Percentiles rank a stretch among this genome's conserved stretches.
phyloP scores from a whole-genome alignment of 2,797 vertebrate species.

The Tapirus indicus region DNA sequence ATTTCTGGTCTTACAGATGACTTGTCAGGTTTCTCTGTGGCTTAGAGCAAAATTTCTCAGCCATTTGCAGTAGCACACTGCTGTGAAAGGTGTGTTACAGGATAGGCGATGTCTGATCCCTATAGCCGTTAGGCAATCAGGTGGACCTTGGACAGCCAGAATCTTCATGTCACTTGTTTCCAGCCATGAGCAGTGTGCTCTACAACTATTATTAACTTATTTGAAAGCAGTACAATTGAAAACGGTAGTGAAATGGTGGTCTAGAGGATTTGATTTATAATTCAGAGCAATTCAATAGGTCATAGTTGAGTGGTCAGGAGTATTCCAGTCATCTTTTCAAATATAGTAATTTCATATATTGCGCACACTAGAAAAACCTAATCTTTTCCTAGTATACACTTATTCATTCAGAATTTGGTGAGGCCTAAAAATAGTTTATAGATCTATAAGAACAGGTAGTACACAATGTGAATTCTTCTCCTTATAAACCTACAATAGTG shows the following conservation, averaged over 20 bases:
- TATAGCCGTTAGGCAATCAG: no score
- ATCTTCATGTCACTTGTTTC: not conserved
- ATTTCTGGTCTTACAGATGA: not conserved
- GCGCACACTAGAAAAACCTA: not conserved
- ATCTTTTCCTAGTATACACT: not conserved
- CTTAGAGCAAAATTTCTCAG: not conserved
- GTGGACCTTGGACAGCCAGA: no score
- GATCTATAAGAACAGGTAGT: not conserved
- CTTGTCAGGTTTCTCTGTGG: not conserved
- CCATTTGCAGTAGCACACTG: not conserved
- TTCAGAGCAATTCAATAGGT: not conserved
- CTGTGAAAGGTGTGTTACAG: not conserved
- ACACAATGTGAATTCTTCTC: not conserved
- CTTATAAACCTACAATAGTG: not conserved
- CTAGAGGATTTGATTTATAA: not conserved
- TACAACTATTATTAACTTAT: not conserved
- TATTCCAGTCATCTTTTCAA: not conserved
- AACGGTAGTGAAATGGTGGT: not conserved
- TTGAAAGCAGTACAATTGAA: not conserved
- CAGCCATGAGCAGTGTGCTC: not conserved
- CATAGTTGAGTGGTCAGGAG: not conserved
- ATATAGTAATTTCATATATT: not conserved
- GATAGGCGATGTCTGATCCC: not conserved
- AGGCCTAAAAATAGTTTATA: not conserved
- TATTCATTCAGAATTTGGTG: not conserved